Conservation (phyloP, 2,113 vertebrate species). For the Benitochromis conjunctus region DNA sequence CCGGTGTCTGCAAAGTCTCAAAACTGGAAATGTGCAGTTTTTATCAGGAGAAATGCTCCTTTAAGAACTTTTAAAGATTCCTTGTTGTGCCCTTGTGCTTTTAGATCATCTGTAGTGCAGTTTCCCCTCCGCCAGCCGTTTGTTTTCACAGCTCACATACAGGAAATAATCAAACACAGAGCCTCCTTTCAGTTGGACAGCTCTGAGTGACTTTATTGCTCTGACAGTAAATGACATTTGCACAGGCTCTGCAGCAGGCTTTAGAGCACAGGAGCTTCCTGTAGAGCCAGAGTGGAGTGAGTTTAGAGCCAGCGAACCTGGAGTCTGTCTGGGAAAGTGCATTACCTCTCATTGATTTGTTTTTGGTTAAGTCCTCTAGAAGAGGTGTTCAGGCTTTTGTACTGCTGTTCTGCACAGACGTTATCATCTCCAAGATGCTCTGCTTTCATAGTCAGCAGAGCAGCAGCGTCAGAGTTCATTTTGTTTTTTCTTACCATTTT, state of each 20-base stretch:
- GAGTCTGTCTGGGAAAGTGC: slow-evolving; percentile 17
- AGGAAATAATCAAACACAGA: not conserved
- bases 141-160: not conserved
- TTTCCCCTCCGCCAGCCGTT: not conserved
- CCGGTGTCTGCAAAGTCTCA: not conserved
- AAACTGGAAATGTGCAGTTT: not conserved
- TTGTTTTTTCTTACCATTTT: not conserved
- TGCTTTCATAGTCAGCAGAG: not conserved
- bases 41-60: not conserved
- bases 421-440: not conserved
- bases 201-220: slow-evolving; percentile 5
- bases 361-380: not conserved
- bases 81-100: not conserved
- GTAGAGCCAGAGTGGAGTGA: not conserved
- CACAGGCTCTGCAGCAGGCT: not conserved
- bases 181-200: not conserved
- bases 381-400: not conserved
- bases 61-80: not conserved
- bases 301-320: slow-evolving; percentile 1
- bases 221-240: slow-evolving; percentile 11
- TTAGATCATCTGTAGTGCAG: not conserved
- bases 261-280: not conserved
- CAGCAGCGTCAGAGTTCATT: not conserved
- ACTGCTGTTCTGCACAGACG: not conserved
- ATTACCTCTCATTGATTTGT: slow-evolving; percentile 47